Evolutionary conservation across 2,797 vertebrate species (phyloP).

Genomic region (Acomys russatus): DNA sequence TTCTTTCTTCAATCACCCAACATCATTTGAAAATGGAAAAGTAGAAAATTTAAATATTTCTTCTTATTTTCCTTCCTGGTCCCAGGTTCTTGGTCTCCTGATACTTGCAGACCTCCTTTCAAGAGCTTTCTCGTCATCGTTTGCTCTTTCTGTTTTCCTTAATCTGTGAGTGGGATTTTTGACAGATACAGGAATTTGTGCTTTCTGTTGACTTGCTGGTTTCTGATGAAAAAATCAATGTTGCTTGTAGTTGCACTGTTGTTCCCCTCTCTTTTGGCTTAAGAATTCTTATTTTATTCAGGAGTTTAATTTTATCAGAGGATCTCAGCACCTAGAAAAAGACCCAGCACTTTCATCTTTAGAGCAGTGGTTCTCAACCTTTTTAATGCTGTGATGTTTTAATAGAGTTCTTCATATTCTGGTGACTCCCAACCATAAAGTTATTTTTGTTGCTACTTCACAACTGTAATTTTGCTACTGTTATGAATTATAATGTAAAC

Average conservation of each 20-base stretch:
- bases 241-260: not conserved
- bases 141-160: not conserved
- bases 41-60: not conserved
- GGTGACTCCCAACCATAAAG: not conserved
- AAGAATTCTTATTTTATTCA: not conserved
- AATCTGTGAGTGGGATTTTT: not conserved
- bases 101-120: not conserved
- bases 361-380: not conserved
- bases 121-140: not conserved
- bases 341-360: not conserved
- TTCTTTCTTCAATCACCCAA: not conserved
- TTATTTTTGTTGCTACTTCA: not conserved
- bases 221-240: not conserved
- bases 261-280: not conserved
- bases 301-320: not conserved
- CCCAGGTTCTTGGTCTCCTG: not conserved
- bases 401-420: not conserved
- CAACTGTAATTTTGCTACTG: not conserved
- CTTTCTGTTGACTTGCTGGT: not conserved
- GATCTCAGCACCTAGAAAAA: not conserved
- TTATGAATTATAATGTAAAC: not conserved
- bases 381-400: not conserved
- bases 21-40: not conserved
- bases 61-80: not conserved
- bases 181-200: not conserved